Base-by-base conservation (phyloP, 2,113 vertebrate genomes). In the Otus sunia region DNA sequence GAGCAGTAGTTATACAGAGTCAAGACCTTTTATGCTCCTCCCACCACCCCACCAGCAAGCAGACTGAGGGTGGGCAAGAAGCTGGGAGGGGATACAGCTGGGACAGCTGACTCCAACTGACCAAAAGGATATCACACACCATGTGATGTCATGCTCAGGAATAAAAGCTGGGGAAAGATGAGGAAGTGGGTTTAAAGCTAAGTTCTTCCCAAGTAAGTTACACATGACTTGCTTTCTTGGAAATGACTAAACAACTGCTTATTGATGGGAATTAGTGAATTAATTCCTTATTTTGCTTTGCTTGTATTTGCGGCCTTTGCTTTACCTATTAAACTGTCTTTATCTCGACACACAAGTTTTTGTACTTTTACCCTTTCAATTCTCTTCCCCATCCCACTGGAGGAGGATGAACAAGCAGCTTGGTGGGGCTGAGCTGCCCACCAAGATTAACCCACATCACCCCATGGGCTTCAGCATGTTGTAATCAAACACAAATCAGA, bases 291-390 rank as follows among this genome's bases (percentile, higher is more conserved):
- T 37, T 87, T 90, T 58, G 11, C 9, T 63, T 80, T 84, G 34
- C 49, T 88, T 67, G 15, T 34, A 30, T 1, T 5, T 0, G 1
- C 5, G 52, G 32, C 6, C 49, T 73, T 63, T 92, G 13, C 55
- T 74, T 66, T 88, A 50, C 15, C 16, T 56, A 1, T 87, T 56
- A 47, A 58, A 62, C 27, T 37, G 9, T 20, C 30, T 53, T 87
- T 62, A 25, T 58, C 41, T 68, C 45, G 78, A 25, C 3, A 3
- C 21, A 19, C 0, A 0, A 52, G 12, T 9, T 78, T 88, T 86
- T 30, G 5, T 5, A 34, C 39, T 88, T 88, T 34, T 12, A 36
- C 22, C 12, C 6, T 81, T 73, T 41, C 36, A 22, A 3, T 77
- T 81, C 37, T 49, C 21, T 72, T 27, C 3, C 30, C 10, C 5